These are phyloP conservation scores for Aurelia sp. DNA, from an alignment of 30 jellyfish, hydroid and myxozoan genomes.

Conservation along the genomic window DNA sequence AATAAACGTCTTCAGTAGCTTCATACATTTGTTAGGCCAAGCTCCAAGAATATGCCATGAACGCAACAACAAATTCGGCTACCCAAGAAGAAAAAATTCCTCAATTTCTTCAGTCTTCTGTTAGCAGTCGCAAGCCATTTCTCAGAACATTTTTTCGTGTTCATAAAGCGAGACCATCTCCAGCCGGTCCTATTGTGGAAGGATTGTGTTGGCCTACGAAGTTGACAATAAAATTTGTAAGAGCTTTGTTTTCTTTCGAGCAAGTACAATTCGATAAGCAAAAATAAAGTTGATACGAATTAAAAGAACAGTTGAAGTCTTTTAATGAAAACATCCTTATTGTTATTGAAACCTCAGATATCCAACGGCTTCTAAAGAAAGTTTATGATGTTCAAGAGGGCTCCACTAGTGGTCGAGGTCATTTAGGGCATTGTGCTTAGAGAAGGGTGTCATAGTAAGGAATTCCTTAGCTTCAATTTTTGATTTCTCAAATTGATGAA, in stretches of 20 bases:
- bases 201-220: neutral
- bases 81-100: slow-evolving; percentile 2
- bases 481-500: no score
- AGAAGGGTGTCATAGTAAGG: no score
- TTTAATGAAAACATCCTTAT: neutral
- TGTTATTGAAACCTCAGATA: neutral
- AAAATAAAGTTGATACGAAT: slow-evolving; percentile 33
- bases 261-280: slow-evolving; percentile 15
- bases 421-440: no score
- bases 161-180: slow-evolving; percentile 46
- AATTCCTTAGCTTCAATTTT: no score
- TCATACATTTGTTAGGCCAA: neutral
- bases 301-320: slow-evolving; percentile 2
- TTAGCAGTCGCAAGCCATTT: slow-evolving; percentile 22
- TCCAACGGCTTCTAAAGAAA: no score
- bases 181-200: slow-evolving; percentile 42
- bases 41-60: neutral
- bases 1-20: no score
- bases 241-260: slow-evolving; percentile 3
- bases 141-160: slow-evolving; percentile 6
- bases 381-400: no score
- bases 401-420: no score
- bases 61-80: slow-evolving; percentile 3
- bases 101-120: slow-evolving; percentile 27
- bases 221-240: neutral